Conservation (phyloP, 2,113 vertebrate species). For the Hemiscyllium ocellatum region DNA sequence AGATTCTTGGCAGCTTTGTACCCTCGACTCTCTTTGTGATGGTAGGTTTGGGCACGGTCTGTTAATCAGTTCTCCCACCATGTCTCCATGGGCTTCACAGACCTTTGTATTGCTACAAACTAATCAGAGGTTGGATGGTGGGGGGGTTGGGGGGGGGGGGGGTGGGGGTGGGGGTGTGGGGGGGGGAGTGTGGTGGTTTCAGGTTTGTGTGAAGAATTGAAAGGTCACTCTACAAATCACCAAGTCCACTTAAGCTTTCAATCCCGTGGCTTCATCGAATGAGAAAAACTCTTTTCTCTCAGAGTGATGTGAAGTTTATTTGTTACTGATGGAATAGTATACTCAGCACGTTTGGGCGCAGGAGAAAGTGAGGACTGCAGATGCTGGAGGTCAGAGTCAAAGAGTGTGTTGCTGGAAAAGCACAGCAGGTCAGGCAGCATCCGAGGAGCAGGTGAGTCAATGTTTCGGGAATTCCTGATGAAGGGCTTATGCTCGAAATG, state of each 20-base stretch:
- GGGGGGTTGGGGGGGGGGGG: too few relatives aligned
- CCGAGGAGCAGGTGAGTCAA: too few relatives aligned
- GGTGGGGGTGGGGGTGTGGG: too few relatives aligned
- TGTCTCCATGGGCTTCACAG: background rate
- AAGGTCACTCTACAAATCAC: conserved; percentile 28
- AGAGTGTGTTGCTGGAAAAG: too few relatives aligned
- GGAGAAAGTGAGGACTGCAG: too few relatives aligned
- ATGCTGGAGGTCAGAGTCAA: too few relatives aligned
- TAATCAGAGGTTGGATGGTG: background rate
- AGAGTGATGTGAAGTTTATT: background rate
- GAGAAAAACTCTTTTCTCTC: background rate
- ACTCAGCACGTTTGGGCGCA: background rate
- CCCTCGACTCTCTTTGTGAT: background rate
- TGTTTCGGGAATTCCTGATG: too few relatives aligned
- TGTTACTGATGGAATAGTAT: background rate
- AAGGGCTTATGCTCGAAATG: too few relatives aligned
- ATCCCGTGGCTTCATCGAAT: background rate
- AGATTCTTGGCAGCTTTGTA: background rate
- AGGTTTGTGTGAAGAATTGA: background rate
- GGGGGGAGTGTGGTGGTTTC: too few relatives aligned
- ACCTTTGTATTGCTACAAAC: background rate
- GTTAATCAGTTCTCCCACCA: background rate
- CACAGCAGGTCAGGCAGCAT: too few relatives aligned
- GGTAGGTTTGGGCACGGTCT: background rate
- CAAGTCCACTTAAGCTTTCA: background rate